Evolutionary conservation across 2,113 vertebrate genomes (phyloP).

Genomic region (Ramphastos sulfuratus): DNA sequence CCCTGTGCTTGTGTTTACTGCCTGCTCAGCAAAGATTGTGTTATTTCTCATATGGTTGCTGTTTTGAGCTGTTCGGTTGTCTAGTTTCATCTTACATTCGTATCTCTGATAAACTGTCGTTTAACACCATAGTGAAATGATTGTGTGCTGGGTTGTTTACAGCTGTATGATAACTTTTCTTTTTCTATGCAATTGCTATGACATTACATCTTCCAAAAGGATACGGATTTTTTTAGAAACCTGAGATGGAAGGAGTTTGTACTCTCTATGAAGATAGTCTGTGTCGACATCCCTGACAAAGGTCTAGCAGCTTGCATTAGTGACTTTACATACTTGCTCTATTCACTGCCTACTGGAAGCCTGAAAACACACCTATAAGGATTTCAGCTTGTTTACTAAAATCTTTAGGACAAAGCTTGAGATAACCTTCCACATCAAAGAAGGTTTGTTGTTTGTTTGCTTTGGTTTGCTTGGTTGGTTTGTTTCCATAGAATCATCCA

Average conservation of each 20-base stretch:
- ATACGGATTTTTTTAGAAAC: neutral
- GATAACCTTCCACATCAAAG: neutral
- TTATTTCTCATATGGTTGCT: neutral
- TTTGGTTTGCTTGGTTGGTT: too few relatives aligned
- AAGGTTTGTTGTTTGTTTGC: too few relatives aligned
- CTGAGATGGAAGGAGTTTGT: neutral
- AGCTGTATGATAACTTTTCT: neutral
- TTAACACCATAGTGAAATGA: neutral
- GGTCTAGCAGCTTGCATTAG: neutral
- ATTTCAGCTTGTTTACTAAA: neutral
- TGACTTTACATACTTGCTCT: neutral
- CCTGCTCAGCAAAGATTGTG: neutral
- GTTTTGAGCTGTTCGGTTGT: neutral
- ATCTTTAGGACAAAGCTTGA: neutral
- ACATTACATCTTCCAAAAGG: rapidly evolving
- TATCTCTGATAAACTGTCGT: neutral
- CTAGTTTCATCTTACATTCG: neutral
- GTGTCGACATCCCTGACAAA: neutral
- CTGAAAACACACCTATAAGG: neutral
- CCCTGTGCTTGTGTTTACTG: neutral
- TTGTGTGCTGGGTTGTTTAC: neutral
- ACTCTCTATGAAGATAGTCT: neutral
- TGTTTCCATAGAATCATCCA: too few relatives aligned
- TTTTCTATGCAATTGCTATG: neutral
- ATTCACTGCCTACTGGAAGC: neutral